Percentiles rank a stretch among this genome's conserved stretches.
Conservation (phyloP, 2,888 invertebrate genomes). For the Apotomis betuletana region DNA sequence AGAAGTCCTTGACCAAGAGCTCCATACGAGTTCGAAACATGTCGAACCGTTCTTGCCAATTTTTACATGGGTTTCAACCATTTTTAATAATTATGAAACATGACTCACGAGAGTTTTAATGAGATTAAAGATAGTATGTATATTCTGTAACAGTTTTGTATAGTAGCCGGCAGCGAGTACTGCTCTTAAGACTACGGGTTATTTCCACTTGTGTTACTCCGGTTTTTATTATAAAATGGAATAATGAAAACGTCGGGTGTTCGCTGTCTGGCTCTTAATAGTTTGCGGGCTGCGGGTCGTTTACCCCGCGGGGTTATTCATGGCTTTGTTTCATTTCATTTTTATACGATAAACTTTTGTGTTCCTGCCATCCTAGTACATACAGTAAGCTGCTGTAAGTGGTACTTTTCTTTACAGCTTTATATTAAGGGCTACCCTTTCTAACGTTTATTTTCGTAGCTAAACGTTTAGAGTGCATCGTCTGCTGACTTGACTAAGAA, state of each 20-base stretch:
- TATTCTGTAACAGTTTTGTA: neutral
- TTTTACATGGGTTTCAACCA: too few species aligned
- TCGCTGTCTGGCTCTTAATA: constrained; percentile 26
- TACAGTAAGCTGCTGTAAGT: neutral
- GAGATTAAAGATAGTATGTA: too few species aligned
- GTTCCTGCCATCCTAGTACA: neutral
- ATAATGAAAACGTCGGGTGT: constrained; percentile 37
- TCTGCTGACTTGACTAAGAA: too few species aligned
- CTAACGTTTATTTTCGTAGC: too few species aligned
- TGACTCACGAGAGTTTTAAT: too few species aligned
- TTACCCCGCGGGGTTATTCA: constrained; percentile 14
- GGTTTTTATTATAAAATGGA: constrained; percentile 41
- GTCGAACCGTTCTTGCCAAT: too few species aligned
- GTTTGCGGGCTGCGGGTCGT: constrained; percentile 29
- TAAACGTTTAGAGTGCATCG: too few species aligned
- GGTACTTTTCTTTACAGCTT: neutral
- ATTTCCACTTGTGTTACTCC: constrained; percentile 33
- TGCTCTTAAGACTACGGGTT: constrained; percentile 18
- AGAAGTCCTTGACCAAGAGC: too few species aligned
- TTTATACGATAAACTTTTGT: constrained; percentile 5
- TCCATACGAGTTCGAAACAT: too few species aligned
- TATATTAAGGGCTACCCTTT: too few species aligned
- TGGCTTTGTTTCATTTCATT: constrained; percentile 14
- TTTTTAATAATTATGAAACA: too few species aligned
- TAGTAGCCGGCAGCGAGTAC: neutral